phyloP scores from a whole-genome alignment of 1,140 invertebrate genomes.

The Drosophila saltans region DNA sequence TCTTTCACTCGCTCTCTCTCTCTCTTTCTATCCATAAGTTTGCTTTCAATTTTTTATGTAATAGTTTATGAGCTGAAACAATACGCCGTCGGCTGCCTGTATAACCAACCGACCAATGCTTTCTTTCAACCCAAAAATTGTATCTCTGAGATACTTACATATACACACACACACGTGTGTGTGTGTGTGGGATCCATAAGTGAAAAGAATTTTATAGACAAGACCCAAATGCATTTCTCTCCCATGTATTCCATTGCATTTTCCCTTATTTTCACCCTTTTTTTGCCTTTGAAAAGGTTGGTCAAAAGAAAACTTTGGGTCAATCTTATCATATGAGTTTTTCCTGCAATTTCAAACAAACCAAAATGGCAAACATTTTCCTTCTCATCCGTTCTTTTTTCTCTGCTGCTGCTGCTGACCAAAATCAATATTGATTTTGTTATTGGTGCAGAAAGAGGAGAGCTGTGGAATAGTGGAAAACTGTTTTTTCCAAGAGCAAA shows the following conservation, averaged over 20 bases:
- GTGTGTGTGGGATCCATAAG: neutral
- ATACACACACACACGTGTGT: neutral
- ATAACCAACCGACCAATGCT: constrained; percentile 39
- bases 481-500: neutral
- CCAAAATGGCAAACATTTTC: constrained; percentile 38
- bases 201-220: constrained; percentile 45
- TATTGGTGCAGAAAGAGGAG: constrained; percentile 6
- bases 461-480: too few relatives aligned
- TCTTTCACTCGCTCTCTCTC: constrained; percentile 18
- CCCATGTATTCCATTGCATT: neutral
- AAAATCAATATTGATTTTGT: constrained; percentile 55
- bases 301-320: constrained; percentile 23
- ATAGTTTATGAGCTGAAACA: constrained; percentile 66
- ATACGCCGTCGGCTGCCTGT: constrained; percentile 43
- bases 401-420: neutral
- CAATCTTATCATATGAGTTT: constrained; percentile 34
- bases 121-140: constrained; percentile 53
- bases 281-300: constrained; percentile 29
- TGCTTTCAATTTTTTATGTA: constrained; percentile 70
- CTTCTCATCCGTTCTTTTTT: neutral
- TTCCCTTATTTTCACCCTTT: neutral
- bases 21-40: neutral
- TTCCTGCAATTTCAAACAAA: constrained; percentile 24
- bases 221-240: constrained; percentile 29
- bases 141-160: constrained; percentile 12